phyloP scores from a whole-genome alignment of 2,797 vertebrate genomes.

The Catharus ustulatus region DNA sequence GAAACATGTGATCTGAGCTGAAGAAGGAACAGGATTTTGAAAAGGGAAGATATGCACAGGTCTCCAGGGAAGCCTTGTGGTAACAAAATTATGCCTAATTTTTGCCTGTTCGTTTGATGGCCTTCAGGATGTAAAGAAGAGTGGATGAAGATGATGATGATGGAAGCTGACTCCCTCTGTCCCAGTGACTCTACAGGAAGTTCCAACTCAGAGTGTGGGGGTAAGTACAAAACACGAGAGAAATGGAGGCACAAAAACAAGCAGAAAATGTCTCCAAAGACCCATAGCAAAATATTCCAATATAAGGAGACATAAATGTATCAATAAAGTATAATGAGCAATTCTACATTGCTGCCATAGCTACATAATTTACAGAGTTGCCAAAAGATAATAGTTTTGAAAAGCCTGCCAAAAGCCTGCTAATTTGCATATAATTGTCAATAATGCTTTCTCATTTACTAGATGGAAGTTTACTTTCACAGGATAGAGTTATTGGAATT shows the following conservation, averaged over 20 bases:
- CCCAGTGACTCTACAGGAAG: not conserved
- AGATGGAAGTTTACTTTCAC: slow-evolving; percentile 60
- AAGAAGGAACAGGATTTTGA: not conserved
- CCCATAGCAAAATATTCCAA: slow-evolving; percentile 18
- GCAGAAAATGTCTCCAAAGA: slow-evolving; percentile 2
- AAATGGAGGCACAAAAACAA: not conserved
- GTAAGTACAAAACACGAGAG: not conserved
- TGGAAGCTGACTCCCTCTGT: not conserved
- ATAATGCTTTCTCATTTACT: slow-evolving; percentile 65
- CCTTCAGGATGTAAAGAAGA: not conserved
- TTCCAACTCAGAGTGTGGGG: not conserved
- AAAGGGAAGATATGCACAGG: not conserved
- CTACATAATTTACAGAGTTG: slow-evolving; percentile 63
- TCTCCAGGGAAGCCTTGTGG: not conserved
- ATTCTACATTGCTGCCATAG: slow-evolving; percentile 46
- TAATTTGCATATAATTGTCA: slow-evolving; percentile 71
- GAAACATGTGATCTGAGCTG: not conserved
- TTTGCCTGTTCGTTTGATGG: not conserved
- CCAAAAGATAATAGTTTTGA: slow-evolving; percentile 65
- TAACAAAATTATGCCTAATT: not conserved
- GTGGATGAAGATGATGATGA: not conserved
- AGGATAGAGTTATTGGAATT: slow-evolving; percentile 65
- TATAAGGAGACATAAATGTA: not conserved
- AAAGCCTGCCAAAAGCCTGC: slow-evolving; percentile 59
- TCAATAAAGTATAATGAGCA: slow-evolving; percentile 67